These are phyloP conservation scores for Ancistrus triradiatus DNA, from an alignment of 2,113 vertebrate genomes.

Conservation along the genomic window DNA sequence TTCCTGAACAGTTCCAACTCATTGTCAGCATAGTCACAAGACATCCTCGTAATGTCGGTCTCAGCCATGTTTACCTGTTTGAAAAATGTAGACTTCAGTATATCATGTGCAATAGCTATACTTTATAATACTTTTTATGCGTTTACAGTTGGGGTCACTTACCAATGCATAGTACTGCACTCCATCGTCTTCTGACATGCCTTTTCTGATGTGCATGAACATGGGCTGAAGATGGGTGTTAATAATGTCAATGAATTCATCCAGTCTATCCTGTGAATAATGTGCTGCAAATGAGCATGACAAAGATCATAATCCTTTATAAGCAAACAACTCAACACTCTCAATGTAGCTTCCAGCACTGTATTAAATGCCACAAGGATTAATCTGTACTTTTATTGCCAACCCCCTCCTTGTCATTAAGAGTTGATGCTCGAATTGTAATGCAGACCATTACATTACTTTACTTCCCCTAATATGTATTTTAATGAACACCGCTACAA, in stretches of 20 bases:
- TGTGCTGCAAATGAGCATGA: slow-evolving; percentile 57
- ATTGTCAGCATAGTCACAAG: slow-evolving; percentile 88
- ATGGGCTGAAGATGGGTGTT: slow-evolving; percentile 83
- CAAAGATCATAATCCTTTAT: not conserved
- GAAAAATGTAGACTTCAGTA: not conserved
- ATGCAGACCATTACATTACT: too few species aligned
- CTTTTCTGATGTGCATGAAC: slow-evolving; percentile 88
- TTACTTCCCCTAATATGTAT: too few species aligned
- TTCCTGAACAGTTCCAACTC: slow-evolving; percentile 93
- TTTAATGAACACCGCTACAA: too few species aligned
- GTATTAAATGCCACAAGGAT: not conserved
- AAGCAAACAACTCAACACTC: not conserved
- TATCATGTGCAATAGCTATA: too few species aligned
- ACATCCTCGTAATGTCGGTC: slow-evolving; percentile 86
- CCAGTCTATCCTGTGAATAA: slow-evolving; percentile 70
- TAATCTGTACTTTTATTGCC: too few species aligned
- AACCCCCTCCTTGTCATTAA: too few species aligned
- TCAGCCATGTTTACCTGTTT: slow-evolving; percentile 86
- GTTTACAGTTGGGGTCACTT: slow-evolving; percentile 42
- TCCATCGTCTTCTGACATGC: slow-evolving; percentile 77
- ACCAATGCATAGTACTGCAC: slow-evolving; percentile 82
- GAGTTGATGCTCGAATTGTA: too few species aligned
- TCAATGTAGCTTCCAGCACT: too few species aligned
- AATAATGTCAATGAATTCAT: slow-evolving; percentile 80
- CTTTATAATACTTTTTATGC: too few species aligned